Conservation (phyloP, 2,113 vertebrate genomes). For the Anser cygnoides region DNA sequence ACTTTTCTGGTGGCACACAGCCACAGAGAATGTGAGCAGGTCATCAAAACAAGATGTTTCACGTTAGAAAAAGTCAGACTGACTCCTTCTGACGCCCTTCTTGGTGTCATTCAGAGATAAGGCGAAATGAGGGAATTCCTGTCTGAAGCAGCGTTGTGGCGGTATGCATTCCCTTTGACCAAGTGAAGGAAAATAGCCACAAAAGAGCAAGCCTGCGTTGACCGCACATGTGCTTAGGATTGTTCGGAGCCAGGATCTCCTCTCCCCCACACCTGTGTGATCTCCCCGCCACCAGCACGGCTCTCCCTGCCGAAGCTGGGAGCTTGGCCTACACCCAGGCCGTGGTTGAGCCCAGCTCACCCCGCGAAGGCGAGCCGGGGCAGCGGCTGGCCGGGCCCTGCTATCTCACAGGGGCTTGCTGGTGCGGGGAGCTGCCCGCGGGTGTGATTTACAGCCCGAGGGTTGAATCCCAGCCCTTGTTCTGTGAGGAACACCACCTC, state of each 20-base stretch:
- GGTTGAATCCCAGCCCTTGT: background rate
- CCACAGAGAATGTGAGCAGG: background rate
- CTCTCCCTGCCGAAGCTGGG: background rate
- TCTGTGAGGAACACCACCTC: background rate
- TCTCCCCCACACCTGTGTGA: background rate
- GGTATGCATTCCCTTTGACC: background rate
- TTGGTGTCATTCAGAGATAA: background rate
- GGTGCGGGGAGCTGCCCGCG: background rate
- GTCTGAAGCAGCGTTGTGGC: background rate
- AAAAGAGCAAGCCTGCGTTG: background rate
- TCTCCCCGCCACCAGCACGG: rapidly evolving
- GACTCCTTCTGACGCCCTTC: background rate
- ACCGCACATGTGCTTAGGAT: background rate
- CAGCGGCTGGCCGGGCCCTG: background rate
- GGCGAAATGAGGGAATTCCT: slow-evolving; percentile 8
- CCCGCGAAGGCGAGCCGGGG: background rate
- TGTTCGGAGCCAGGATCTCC: background rate
- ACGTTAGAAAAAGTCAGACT: background rate
- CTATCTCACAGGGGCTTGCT: background rate
- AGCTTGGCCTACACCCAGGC: background rate
- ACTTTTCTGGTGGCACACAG: background rate
- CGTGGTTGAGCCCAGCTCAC: background rate
- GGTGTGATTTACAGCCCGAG: background rate
- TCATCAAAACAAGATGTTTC: slow-evolving; percentile 20
- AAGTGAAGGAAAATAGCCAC: background rate